Evolutionary conservation across 2,888 invertebrate species (phyloP), one percentile per base, ranked within the genome.

Genomic region (Archaeoteleia sp.): DNA sequence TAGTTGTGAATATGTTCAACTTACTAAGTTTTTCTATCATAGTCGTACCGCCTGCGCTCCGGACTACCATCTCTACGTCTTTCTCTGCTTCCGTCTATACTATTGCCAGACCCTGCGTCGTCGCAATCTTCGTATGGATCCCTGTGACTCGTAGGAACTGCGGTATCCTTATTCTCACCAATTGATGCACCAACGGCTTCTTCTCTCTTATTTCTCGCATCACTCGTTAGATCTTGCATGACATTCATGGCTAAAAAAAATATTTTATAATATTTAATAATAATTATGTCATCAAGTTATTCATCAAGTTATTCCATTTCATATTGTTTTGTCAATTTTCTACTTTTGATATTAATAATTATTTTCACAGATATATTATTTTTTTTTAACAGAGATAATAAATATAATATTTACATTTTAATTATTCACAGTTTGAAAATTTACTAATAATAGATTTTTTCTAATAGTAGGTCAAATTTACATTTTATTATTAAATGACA

Each of bases 131-230:
- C 85, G 35, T 83, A 82, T 0, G 83, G 80, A 62, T 84, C 82
- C 42, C 82, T 77, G 14, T 80, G 82, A 74, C 76, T 82, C 17
- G 77, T 71, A 0, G 77, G 74, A 4, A 74, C 75, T 6, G 78
- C 60, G 23, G 74, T 60, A 12, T 74, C 74, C 43, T 78, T 75
- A 6, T 49, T 78, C 37, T 83, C 82, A 7, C 74, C 74, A 8
- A 81, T 66, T 2, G 84, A 82, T 5, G 85, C 83, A 9, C 85
- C 85, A 5, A 85, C 83, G 1, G 85, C 85, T 69, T 84, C 84
- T 45, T 85, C 84, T 1, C 85, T 76, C 48, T 83, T 85, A 32
- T 39, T 83, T 61, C 82, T 75, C 7, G 78, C 70, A 9, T 85
- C 84, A 37, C 20, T 74, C 1, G 74, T 29, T 46, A 72, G 74